These are phyloP conservation scores for Halichoerus grypus DNA, from an alignment of 2,113 vertebrate species.

Conservation along the genomic window DNA sequence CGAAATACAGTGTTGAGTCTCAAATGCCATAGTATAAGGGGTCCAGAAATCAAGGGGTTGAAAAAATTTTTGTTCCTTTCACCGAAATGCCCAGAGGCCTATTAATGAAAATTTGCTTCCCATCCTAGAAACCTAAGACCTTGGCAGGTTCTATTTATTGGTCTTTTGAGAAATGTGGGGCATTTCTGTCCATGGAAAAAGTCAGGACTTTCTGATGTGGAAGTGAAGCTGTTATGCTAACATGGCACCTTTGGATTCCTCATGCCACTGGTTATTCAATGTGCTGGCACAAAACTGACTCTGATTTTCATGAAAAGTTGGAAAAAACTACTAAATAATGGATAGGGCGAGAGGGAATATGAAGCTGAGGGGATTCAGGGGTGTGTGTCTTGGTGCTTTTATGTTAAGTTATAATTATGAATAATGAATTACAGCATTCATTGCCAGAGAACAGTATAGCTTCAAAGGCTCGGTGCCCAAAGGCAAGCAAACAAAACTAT, in stretches of 20 bases:
- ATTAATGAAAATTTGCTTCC: background rate
- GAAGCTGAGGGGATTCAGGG: background rate
- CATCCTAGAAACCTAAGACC: background rate
- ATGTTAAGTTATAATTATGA: conserved; percentile 16
- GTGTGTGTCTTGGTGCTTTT: background rate
- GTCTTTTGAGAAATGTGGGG: background rate
- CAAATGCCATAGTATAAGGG: background rate
- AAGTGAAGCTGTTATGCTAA: background rate
- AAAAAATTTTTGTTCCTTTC: background rate
- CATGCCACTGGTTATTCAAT: background rate
- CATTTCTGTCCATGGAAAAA: background rate
- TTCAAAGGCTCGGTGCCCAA: background rate
- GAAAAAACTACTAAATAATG: background rate
- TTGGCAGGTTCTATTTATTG: background rate
- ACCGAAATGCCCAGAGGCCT: background rate
- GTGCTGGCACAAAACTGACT: background rate
- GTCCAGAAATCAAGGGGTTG: background rate
- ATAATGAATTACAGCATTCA: background rate
- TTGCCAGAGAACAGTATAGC: background rate
- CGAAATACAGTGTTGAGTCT: background rate
- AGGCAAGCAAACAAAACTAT: background rate
- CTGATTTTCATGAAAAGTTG: background rate
- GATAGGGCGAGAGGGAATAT: background rate
- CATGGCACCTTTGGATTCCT: background rate
- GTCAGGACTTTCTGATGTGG: background rate